Base-by-base conservation (phyloP, 2,797 vertebrate species). In the Poliocrania exsul region DNA sequence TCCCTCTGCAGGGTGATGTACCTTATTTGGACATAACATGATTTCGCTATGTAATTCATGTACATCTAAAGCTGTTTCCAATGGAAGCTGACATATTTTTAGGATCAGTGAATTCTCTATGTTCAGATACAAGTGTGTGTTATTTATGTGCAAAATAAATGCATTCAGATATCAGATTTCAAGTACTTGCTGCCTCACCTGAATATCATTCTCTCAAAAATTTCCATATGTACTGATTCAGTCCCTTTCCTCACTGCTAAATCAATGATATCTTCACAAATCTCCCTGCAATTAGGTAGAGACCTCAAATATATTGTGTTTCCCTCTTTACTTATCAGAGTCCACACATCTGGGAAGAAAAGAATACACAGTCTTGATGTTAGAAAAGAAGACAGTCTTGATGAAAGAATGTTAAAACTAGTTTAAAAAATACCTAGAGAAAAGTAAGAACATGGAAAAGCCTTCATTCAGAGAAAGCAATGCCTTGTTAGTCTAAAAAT, bases 1-100 rank as follows among this genome's bases (percentile, higher is more conserved):
- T 93, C 95, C 95, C 92, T 92, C 95, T 96, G 79, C 91, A 93
- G 95, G 88, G 25, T 44, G 25, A 81, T 15, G 50, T 21, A 46
- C 2, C 14, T 67, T n/a, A 25, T 29, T 44, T 18, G 14, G n/a
- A 37, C 51, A 23, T 24, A 75, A 78, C 83, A 35, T 17, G 16
- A 9, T 65, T 61, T 61, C 51, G 16, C 51, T 49, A 0, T 40
- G 18, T 23, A 58, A 69, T 6, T 38, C 31, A 65, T 37, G 5
- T 8, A 25, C 9, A n/a, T 25, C 29, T 71, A 17, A 81, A 86
- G 16, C 6, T 33, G 18, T 51, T 88, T 66, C 47, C 37, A 56
- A 2, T 3, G 4, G 42, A 89, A 82, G 16, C 0, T 53, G 49
- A 28, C 13, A 25, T 33, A 67, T 28, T 86, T 19, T 72, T 46